Base-by-base conservation (phyloP, 2,888 invertebrate genomes). In the Chrysodeixis includens region DNA sequence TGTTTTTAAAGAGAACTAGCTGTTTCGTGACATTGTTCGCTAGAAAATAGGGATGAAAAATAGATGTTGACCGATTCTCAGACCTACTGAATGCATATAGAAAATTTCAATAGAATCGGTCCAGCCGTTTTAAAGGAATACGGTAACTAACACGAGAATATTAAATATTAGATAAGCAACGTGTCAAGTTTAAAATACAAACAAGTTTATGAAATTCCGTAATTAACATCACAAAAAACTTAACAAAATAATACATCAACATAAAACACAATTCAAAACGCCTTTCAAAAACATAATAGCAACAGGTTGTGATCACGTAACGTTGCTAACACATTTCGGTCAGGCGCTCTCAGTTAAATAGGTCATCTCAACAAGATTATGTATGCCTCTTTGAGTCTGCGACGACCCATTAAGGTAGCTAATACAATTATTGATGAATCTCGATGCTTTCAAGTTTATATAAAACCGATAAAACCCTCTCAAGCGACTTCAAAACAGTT, bases 331-430 rank as follows among this genome's bases (percentile, higher is more conserved):
- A 56, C 20, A 59, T 75, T 70, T 70, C 46, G 8, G 40, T 70
- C 76, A 75, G 71, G 75, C 71, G 76, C 52, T 63, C 49, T 40
- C n/a, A 35, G 55, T 53, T n/a, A 74, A 70, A 16, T 62, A 56
- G 75, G 71, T 71, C 71, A 63, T 52, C 53, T 46, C n/a, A 30
- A 49, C 12, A 10, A 49, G 46, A 49, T 49, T 49, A 49, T 49
- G 10, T 20, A 9, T 49, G 10, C 46, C 46, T 10, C 46, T 49
- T 49, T 49, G 46, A 49, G 10, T 49, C 18, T 20, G 46, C 18
- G 18, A 49, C 46, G 46, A 20, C 46, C 46, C 20, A 49, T 10
- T 49, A 49, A 2, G 14, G 44, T 16, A 16, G 44, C 51, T 70
- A 70, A 69, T 18, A 20, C 1, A 46, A 44, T 75, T 74, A 75